Evolutionary conservation across 2,113 vertebrate genomes (phyloP).

Genomic region (Nematolebias whitei): DNA sequence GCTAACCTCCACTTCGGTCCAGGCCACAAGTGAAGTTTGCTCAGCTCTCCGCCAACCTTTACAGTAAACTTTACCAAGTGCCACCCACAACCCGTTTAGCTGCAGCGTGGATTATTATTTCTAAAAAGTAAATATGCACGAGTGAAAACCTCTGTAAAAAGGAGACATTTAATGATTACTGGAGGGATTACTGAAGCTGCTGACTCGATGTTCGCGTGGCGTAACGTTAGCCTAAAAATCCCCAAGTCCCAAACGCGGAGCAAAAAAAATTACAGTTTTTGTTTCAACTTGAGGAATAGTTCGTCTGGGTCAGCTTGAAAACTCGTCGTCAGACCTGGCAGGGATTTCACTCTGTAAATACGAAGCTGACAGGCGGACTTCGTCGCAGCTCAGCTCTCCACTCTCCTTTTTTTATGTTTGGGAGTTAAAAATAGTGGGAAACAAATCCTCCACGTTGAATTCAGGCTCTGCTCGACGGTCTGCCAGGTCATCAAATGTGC

Average conservation of each 20-base stretch:
- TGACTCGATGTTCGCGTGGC: constrained; percentile 60
- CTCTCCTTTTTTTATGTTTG: constrained; percentile 16
- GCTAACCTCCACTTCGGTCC: constrained; percentile 23
- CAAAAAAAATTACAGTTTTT: background rate
- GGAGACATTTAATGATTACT: background rate
- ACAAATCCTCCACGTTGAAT: constrained; percentile 20
- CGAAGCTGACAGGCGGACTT: constrained; percentile 29
- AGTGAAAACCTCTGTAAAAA: background rate
- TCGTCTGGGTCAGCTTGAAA: background rate
- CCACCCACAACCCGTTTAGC: background rate
- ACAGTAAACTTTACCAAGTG: constrained; percentile 1
- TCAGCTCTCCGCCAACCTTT: constrained; percentile 11
- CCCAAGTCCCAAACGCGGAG: constrained; percentile 18
- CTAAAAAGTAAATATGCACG: background rate
- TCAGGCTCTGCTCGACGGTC: constrained; percentile 1
- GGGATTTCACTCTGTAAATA: constrained; percentile 48
- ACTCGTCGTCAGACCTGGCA: constrained; percentile 30
- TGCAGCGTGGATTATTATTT: background rate
- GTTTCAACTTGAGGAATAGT: background rate
- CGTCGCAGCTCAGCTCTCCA: constrained; percentile 33
- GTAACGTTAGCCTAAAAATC: constrained; percentile 33
- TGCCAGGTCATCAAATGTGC: background rate
- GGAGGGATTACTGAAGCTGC: constrained; percentile 16
- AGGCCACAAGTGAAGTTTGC: constrained; percentile 70
- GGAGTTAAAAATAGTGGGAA: constrained; percentile 1